Conservation (phyloP, 2,888 invertebrate species). For the Cryptus viduatorius region DNA sequence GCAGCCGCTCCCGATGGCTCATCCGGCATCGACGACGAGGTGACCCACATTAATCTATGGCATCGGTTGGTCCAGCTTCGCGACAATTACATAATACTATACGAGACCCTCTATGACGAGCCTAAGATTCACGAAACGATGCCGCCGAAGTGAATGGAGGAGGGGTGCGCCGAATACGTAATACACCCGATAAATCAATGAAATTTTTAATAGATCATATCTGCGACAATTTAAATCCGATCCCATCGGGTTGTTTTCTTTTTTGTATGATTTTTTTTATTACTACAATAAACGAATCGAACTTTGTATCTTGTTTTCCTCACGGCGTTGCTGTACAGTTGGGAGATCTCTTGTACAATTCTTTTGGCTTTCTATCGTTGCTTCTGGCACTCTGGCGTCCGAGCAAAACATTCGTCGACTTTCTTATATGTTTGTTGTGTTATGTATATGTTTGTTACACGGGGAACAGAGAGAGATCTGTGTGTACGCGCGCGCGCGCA, state of each 20-base stretch:
- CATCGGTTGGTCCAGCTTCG: conserved; percentile 80
- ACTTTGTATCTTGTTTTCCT: conserved; percentile 22
- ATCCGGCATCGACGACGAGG: conserved; percentile 71
- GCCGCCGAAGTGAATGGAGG: conserved; percentile 53
- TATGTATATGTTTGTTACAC: conserved; percentile 19
- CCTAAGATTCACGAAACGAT: conserved; percentile 65
- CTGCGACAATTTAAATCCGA: conserved; percentile 38
- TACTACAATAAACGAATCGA: conserved; percentile 51
- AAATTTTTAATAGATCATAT: conserved; percentile 52
- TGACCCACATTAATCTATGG: conserved; percentile 78
- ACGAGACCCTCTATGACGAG: conserved; percentile 77
- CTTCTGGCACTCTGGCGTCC: conserved; percentile 35
- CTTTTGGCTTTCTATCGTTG: conserved; percentile 46
- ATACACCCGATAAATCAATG: conserved; percentile 33
- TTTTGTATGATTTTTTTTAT: neutral
- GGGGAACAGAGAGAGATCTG: conserved; percentile 9
- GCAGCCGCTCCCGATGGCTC: conserved; percentile 44
- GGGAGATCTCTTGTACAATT: conserved; percentile 6
- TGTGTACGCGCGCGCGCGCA: conserved; percentile 3
- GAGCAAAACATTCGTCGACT: conserved; percentile 39
- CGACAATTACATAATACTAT: conserved; percentile 80
- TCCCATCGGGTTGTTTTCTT: conserved; percentile 36
- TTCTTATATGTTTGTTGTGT: conserved; percentile 48
- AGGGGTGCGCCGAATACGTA: neutral
- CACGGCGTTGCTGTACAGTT: neutral